Evolutionary conservation across 2,888 invertebrate genomes (phyloP).

Genomic region (Frankliniella intonsa): DNA sequence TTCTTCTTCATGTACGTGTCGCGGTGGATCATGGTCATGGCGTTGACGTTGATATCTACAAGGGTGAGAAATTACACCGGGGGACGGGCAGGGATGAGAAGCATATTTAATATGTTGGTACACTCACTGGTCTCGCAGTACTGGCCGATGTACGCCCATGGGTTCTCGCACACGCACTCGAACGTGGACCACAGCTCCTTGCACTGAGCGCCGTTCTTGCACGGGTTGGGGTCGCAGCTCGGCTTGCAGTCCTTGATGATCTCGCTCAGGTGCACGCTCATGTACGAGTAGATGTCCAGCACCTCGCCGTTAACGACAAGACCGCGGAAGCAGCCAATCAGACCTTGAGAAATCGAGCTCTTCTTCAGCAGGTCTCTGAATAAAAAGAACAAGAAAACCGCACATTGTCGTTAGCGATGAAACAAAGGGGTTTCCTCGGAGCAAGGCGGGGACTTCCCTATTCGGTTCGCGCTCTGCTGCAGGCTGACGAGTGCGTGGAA

Average conservation of each 20-base stretch:
- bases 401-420: too few relatives aligned
- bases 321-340: constrained; percentile 91
- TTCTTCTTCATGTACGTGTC: constrained; percentile 76
- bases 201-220: constrained; percentile 84
- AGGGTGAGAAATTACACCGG: neutral
- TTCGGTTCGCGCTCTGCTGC: too few relatives aligned
- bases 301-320: constrained; percentile 88
- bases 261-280: constrained; percentile 85
- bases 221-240: constrained; percentile 90
- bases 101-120: neutral
- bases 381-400: too few relatives aligned
- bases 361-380: constrained; percentile 72
- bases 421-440: too few relatives aligned
- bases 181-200: constrained; percentile 90
- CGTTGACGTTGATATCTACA: constrained; percentile 83
- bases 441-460: too few relatives aligned
- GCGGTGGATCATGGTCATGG: constrained; percentile 77
- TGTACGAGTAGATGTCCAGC: constrained; percentile 85
- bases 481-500: too few relatives aligned
- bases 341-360: constrained; percentile 77
- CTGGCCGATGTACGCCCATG: constrained; percentile 85
- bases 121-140: constrained; percentile 86
- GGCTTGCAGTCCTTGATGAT: constrained; percentile 91
- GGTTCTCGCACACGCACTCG: constrained; percentile 86
- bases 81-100: neutral